phyloP scores from a whole-genome alignment of 2,888 invertebrate genomes.

The Ectropis crepuscularia region DNA sequence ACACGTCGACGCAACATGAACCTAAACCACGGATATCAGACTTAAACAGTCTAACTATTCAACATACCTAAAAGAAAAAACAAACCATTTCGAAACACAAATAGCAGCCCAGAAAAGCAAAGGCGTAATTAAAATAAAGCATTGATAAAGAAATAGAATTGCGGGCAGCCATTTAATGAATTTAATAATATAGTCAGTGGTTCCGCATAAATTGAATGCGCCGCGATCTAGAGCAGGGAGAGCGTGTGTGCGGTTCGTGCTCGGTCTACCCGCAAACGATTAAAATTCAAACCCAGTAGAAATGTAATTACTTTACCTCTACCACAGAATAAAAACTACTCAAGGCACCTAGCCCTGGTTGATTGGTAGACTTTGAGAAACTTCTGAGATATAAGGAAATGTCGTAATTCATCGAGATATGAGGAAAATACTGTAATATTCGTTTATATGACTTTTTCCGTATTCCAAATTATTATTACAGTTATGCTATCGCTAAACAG shows the following conservation, averaged over 20 bases:
- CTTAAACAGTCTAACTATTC: not conserved
- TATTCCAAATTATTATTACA: no score
- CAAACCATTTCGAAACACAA: not conserved
- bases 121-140: slow-evolving; percentile 8
- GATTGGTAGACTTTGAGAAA: no score
- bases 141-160: slow-evolving; percentile 34
- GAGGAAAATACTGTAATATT: no score
- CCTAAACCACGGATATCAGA: no score
- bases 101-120: slow-evolving; percentile 8
- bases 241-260: slow-evolving; percentile 45
- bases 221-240: slow-evolving; percentile 43
- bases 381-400: no score
- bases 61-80: not conserved
- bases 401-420: no score
- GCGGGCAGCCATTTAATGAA: slow-evolving; percentile 33
- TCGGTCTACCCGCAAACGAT: slow-evolving; percentile 57
- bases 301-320: slow-evolving; percentile 71
- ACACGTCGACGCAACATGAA: no score
- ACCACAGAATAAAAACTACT: slow-evolving; percentile 11
- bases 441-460: no score
- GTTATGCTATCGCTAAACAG: no score
- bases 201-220: slow-evolving; percentile 50
- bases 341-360: not conserved
- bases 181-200: slow-evolving; percentile 45
- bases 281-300: slow-evolving; percentile 82